phyloP scores from a whole-genome alignment of 1,140 invertebrate genomes.

The Anthonomus grandis region DNA sequence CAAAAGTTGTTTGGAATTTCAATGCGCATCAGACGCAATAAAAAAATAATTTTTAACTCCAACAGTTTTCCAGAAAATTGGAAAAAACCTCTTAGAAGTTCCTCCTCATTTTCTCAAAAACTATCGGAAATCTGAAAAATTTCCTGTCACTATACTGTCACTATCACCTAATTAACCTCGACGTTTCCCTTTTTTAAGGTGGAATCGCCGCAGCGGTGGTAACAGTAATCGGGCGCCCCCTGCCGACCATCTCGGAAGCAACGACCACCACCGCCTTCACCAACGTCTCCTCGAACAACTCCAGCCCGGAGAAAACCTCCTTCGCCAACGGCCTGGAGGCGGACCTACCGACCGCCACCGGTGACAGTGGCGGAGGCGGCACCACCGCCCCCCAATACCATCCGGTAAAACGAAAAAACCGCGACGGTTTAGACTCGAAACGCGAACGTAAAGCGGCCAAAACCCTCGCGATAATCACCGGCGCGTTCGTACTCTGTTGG shows the following conservation, averaged over 20 bases:
- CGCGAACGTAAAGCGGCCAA: slow-evolving; percentile 89
- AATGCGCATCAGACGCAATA: no score
- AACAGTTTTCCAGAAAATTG: no score
- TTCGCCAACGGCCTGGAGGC: slow-evolving; percentile 66
- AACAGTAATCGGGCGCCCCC: slow-evolving; percentile 63
- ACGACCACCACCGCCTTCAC: slow-evolving; percentile 59
- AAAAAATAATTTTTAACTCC: no score
- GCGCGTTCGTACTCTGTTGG: slow-evolving; percentile 82
- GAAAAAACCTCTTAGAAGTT: no score
- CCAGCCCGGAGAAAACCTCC: slow-evolving; percentile 65
- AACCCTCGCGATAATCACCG: slow-evolving; percentile 87
- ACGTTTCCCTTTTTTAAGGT: slow-evolving; percentile 44
- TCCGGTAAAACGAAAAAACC: slow-evolving; percentile 56
- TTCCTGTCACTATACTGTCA: no score
- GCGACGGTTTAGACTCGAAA: slow-evolving; percentile 71
- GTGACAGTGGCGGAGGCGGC: slow-evolving; percentile 47
- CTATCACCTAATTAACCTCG: no score
- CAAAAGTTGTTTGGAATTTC: no score
- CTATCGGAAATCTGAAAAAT: no score
- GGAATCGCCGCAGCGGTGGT: slow-evolving; percentile 70
- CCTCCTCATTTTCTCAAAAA: no score
- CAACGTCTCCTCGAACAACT: slow-evolving; percentile 66
- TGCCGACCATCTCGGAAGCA: slow-evolving; percentile 67
- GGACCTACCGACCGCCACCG: slow-evolving; percentile 59
- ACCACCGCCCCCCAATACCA: slow-evolving; percentile 44